Evolutionary conservation across 2,113 vertebrate species (phyloP), one percentile per base, ranked within the genome.

Genomic region (Copsychus sechellarum): DNA sequence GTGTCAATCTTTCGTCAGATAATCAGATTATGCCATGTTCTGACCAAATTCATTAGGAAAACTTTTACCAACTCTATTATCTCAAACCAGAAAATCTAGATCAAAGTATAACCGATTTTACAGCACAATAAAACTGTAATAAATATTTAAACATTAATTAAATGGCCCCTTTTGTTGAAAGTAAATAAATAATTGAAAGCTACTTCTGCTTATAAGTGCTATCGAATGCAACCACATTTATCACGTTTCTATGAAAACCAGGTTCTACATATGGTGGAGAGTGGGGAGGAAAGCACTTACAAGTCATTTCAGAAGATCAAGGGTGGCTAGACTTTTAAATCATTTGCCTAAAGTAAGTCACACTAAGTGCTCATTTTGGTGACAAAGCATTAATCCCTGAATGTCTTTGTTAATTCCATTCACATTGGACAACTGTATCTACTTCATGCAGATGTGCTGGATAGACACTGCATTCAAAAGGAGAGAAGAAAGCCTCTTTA

Each of bases 131-230:
- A 94, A 97, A 95, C 80, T 47, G 89, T 60, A 94, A 94, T 95
- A 97, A 97, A 97, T 96, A 96, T 96, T 97, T 96, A 96, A 97
- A 95, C 81, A 85, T 77, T 91, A 90, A 95, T 95, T 92, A 93
- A 96, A 97, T 94, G 62, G 16, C 38, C 31, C 48, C 72, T 95
- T 94, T 60, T 90, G 93, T 96, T 94, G 93, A 78, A 85, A 88
- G 86, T 64, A 85, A 92, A 97, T 97, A 93, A 97, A 97, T 97
- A 96, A 97, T 96, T 96, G 81, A 97, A 92, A 88, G 80, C 60
- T 31, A 57, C 48, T 23, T 81, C 92, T 96, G 79, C 73, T 92
- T 85, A 71, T 78, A 96, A 86, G 82, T 60, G 47, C 86, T 95
- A 76, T 84, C 45, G 0, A 86, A 62, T 53, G 36, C 54, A 81